A percentile compares a stretch with the other conserved stretches of the same genome.
Conservation (phyloP, 2,113 vertebrate genomes). For the Ammodytes dubius region DNA sequence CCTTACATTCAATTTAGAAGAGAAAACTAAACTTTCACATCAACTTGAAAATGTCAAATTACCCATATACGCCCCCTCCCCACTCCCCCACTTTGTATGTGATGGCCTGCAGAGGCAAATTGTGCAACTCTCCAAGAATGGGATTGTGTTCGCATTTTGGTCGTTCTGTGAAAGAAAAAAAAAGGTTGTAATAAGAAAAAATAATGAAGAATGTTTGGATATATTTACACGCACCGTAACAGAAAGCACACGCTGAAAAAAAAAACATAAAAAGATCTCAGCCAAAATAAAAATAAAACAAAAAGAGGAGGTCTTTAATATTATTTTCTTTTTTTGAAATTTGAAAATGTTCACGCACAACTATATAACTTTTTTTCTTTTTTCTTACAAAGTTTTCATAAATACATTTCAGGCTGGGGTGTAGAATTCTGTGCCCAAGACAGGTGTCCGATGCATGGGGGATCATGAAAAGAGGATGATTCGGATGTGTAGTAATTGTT, state of each 20-base stretch:
- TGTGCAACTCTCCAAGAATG: slow-evolving; percentile 47
- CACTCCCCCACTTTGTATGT: neutral
- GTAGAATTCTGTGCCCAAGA: slow-evolving; percentile 71
- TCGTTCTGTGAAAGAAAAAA: slow-evolving; percentile 71
- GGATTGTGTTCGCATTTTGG: slow-evolving; percentile 73
- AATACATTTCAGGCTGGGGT: slow-evolving; percentile 94
- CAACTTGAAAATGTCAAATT: too few relatives aligned
- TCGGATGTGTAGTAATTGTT: slow-evolving; percentile 30
- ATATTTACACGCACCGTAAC: slow-evolving; percentile 92
- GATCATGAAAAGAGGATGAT: slow-evolving; percentile 44
- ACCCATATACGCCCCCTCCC: too few relatives aligned
- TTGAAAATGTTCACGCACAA: slow-evolving; percentile 83
- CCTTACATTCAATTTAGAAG: too few relatives aligned
- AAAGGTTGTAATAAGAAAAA: slow-evolving; percentile 1
- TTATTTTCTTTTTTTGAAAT: slow-evolving; percentile 61
- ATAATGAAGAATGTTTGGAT: slow-evolving; percentile 58
- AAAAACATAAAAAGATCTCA: slow-evolving; percentile 86
- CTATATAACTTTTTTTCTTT: slow-evolving; percentile 87
- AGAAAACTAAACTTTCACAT: too few relatives aligned
- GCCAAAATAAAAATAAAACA: slow-evolving; percentile 90
- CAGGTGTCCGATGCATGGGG: slow-evolving; percentile 50
- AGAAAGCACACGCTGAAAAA: slow-evolving; percentile 87
- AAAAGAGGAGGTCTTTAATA: slow-evolving; percentile 87
- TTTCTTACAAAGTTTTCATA: slow-evolving; percentile 86
- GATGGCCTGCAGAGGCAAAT: slow-evolving; percentile 52